Base-by-base conservation (phyloP, 2,888 invertebrate species). In the Ptilodon capucinus region DNA sequence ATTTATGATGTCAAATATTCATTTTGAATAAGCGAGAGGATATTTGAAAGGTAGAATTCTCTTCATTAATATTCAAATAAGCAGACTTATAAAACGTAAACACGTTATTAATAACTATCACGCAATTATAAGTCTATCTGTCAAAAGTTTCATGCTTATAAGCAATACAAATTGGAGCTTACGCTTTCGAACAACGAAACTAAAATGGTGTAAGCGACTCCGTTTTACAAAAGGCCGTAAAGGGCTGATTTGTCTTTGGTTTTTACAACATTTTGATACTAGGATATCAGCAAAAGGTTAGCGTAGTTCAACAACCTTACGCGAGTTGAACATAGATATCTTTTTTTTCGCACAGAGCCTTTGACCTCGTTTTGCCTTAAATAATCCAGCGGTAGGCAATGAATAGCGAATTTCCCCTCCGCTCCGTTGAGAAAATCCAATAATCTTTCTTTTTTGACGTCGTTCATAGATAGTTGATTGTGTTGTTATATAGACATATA, bases 331-430 rank as follows among this genome's bases (percentile, higher is more conserved):
- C 62, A 70, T 56, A 70, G 61, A 69, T 63, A 68, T 71, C 58
- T 57, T 60, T 57, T 60, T 57, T 59, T 60, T 59, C 57, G 44
- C 45, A 71, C 70, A 77, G 75, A 64, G 69, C 58, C 68, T 74
- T 67, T 77, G 78, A 76, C 84, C 81, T 67, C 75, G 74, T 83
- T 81, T 38, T 79, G 64, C 57, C 60, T 68, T 69, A 76, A 75
- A 75, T 75, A 75, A 76, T 76, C 71, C 67, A 76, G 70, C 68
- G 64, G 68, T 60, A 61, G 60, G 60, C 68, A 62, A 68, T 71
- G 72, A 73, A 74, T 68, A 67, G 62, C 40, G 61, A 72, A 64
- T 73, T 73, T 68, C 74, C 36, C 18, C 25, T 66, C 54, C 60
- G 64, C 44, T 35, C 46, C 45, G 47, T 19, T 49, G 51, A 53